Evolutionary conservation across 2,888 invertebrate genomes (phyloP).

Genomic region (Aproaerema taeniolella): DNA sequence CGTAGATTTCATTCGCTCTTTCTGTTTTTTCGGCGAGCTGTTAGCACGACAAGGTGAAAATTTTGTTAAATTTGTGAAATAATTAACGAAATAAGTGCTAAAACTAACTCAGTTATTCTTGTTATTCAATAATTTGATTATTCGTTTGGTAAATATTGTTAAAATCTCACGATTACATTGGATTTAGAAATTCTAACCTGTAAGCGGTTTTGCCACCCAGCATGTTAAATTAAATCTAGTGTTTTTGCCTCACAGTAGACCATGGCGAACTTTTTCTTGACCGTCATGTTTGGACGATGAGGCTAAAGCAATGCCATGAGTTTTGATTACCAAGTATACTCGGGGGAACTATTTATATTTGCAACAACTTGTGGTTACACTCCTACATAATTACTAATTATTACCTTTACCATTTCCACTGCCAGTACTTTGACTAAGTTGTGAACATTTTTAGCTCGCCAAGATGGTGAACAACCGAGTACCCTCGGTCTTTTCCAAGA

Average conservation of each 20-base stretch:
- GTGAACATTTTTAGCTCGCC: slow-evolving; percentile 48
- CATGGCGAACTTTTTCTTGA: slow-evolving; percentile 35
- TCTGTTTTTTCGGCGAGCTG: background rate
- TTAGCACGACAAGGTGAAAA: background rate
- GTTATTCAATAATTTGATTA: background rate
- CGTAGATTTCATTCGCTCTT: background rate
- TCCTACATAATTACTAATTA: too few relatives aligned
- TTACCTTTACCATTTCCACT: background rate
- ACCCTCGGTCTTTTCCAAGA: slow-evolving; percentile 97
- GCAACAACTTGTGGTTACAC: slow-evolving; percentile 59
- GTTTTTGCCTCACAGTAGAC: slow-evolving; percentile 47
- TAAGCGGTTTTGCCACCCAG: too few relatives aligned
- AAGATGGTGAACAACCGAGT: slow-evolving; percentile 95
- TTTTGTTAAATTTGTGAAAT: slow-evolving; percentile 5
- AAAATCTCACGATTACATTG: slow-evolving; percentile 30
- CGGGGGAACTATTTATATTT: slow-evolving; percentile 25
- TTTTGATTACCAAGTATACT: slow-evolving; percentile 48
- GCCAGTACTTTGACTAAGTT: too few relatives aligned
- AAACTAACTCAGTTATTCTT: slow-evolving; percentile 7
- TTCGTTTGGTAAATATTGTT: slow-evolving; percentile 10
- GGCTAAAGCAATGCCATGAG: slow-evolving; percentile 49
- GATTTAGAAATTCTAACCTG: slow-evolving; percentile 44
- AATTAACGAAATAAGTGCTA: slow-evolving; percentile 23
- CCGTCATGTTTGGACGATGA: slow-evolving; percentile 44
- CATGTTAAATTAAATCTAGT: too few relatives aligned